Conservation (phyloP, 2,888 invertebrate species). For the Malthinus flaveolus region DNA sequence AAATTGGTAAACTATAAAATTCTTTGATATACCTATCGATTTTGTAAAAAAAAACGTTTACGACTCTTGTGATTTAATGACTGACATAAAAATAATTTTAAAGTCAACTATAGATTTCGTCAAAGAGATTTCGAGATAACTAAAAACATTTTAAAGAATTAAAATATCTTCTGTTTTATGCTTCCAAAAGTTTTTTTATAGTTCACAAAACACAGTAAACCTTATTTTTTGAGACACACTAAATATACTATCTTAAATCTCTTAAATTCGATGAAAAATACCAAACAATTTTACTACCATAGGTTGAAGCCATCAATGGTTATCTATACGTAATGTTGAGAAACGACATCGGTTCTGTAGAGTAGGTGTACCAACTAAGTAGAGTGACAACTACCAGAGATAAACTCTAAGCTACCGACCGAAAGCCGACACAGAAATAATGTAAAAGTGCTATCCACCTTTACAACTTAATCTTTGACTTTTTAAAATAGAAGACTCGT, state of each 20-base stretch:
- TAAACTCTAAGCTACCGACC: slow-evolving; percentile 25
- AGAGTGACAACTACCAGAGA: slow-evolving; percentile 22
- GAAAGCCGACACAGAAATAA: slow-evolving; percentile 11
- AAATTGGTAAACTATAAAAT: not conserved
- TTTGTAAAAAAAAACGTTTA: slow-evolving; percentile 9
- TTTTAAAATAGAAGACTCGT: not conserved
- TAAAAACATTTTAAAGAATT: slow-evolving; percentile 23
- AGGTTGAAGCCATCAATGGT: slow-evolving; percentile 13
- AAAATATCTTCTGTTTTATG: slow-evolving; percentile 28
- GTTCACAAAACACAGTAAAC: slow-evolving; percentile 9
- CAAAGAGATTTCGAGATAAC: slow-evolving; percentile 27
- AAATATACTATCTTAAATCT: slow-evolving; percentile 19
- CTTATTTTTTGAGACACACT: slow-evolving; percentile 1
- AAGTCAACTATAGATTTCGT: slow-evolving; percentile 26
- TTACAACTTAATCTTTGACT: slow-evolving; percentile 17
- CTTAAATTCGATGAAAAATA: slow-evolving; percentile 21
- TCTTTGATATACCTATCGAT: not conserved
- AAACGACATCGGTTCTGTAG: slow-evolving; percentile 15
- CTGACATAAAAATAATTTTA: slow-evolving; percentile 24
- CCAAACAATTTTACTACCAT: slow-evolving; percentile 20
- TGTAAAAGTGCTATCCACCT: slow-evolving; percentile 7
- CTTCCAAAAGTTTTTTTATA: slow-evolving; percentile 13
- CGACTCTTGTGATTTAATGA: slow-evolving; percentile 17
- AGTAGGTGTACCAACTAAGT: slow-evolving; percentile 22
- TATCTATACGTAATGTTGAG: slow-evolving; percentile 16